phyloP scores from a whole-genome alignment of 1,140 invertebrate genomes.

The Hylyphantes graminicola region DNA sequence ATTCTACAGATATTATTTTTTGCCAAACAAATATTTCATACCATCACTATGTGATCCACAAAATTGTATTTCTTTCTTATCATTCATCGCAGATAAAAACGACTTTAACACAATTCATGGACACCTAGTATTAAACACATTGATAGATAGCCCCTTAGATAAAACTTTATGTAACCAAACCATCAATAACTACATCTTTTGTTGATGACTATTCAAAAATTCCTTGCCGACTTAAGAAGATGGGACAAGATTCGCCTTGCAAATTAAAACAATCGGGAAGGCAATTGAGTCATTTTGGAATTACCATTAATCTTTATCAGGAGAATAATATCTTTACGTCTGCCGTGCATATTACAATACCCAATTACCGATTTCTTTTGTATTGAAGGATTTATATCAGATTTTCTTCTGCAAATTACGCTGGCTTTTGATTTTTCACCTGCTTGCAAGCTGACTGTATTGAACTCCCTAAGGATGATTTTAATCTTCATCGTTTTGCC shows the following conservation, averaged over 20 bases:
- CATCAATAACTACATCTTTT: too few relatives aligned
- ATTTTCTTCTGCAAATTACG: neutral
- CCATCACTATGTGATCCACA: too few relatives aligned
- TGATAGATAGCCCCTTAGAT: too few relatives aligned
- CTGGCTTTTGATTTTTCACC: conserved; percentile 1
- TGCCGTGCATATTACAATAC: neutral
- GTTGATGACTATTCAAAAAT: too few relatives aligned
- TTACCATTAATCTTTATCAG: neutral
- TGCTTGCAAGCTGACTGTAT: neutral
- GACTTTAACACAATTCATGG: too few relatives aligned
- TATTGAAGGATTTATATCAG: neutral
- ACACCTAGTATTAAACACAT: too few relatives aligned
- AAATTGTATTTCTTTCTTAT: too few relatives aligned
- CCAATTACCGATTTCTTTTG: neutral
- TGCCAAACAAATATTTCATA: too few relatives aligned
- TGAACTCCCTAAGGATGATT: neutral
- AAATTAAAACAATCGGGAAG: neutral
- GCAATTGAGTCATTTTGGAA: conserved; percentile 18
- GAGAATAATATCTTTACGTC: neutral
- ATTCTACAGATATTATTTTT: too few relatives aligned
- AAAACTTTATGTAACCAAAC: too few relatives aligned
- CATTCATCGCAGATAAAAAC: too few relatives aligned
- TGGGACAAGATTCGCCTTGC: neutral
- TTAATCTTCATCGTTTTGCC: conserved; percentile 28
- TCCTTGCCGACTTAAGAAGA: too few relatives aligned